Conservation (phyloP, 1,140 invertebrate species). For the Pectinophora gossypiella region DNA sequence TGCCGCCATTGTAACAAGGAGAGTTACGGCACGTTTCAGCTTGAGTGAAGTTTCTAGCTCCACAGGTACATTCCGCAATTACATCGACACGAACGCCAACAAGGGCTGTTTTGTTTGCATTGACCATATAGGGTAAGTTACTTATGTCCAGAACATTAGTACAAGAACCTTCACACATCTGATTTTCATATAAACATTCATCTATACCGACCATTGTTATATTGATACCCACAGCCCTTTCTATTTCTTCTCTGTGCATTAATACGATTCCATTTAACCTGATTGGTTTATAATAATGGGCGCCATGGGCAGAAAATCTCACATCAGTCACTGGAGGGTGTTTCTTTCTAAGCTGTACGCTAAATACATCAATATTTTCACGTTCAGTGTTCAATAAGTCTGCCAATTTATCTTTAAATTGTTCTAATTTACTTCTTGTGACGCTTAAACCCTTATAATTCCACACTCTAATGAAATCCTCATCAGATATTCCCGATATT, state of each 20-base stretch:
- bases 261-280: slow-evolving; percentile 94
- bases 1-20: slow-evolving; percentile 96
- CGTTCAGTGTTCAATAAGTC: slow-evolving; percentile 88
- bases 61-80: slow-evolving; percentile 93
- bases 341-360: slow-evolving; percentile 90
- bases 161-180: slow-evolving; percentile 96
- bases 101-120: slow-evolving; percentile 96
- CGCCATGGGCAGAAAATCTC: slow-evolving; percentile 95
- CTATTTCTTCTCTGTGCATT: slow-evolving; percentile 96
- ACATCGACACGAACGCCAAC: slow-evolving; percentile 94
- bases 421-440: slow-evolving; percentile 90
- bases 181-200: slow-evolving; percentile 96
- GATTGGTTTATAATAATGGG: slow-evolving; percentile 96
- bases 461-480: slow-evolving; percentile 96
- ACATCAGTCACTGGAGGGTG: slow-evolving; percentile 94
- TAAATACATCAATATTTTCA: slow-evolving; percentile 97
- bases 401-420: slow-evolving; percentile 90
- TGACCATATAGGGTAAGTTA: slow-evolving; percentile 94
- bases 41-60: slow-evolving; percentile 92
- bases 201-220: slow-evolving; percentile 99
- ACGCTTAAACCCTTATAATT: slow-evolving; percentile 91
- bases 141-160: slow-evolving; percentile 94
- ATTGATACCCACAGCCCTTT: slow-evolving; percentile 93
- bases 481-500: slow-evolving; percentile 95
- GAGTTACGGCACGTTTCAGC: slow-evolving; percentile 91